A percentile compares a stretch with the other conserved stretches of the same genome.
phyloP scores from a whole-genome alignment of 2,113 vertebrate species.

The Clarias batrachus region DNA sequence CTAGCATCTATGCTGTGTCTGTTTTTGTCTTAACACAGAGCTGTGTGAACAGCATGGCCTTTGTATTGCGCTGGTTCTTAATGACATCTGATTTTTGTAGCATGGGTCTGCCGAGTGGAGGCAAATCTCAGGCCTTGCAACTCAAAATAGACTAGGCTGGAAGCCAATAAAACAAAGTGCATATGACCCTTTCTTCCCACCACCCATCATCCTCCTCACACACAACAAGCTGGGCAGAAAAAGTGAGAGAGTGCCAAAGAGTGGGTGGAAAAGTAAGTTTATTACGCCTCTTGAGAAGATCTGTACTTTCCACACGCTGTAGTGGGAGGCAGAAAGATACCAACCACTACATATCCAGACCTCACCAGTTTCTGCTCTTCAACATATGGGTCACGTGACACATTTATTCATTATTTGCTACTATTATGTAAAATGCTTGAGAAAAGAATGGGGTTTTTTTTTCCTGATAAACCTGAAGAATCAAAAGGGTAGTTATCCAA shows the following conservation, averaged over 20 bases:
- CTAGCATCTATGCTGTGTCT: constrained; percentile 12
- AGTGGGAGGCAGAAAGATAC: constrained; percentile 27
- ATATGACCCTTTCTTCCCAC: constrained; percentile 55
- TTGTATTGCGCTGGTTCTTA: constrained; percentile 51
- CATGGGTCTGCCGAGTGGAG: constrained; percentile 57
- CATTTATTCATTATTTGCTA: background rate
- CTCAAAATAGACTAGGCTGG: constrained; percentile 68
- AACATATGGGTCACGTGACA: constrained; percentile 3
- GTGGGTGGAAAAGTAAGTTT: constrained; percentile 41
- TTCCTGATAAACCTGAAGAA: background rate
- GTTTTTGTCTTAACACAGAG: constrained; percentile 36
- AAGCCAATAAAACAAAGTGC: constrained; percentile 62
- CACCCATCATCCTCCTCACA: constrained; percentile 33
- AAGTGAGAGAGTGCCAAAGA: constrained; percentile 29
- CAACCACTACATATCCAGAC: background rate
- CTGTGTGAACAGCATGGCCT: constrained; percentile 57
- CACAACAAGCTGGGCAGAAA: constrained; percentile 43
- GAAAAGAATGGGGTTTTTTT: background rate
- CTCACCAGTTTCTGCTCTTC: constrained; percentile 7
- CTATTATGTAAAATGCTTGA: background rate
- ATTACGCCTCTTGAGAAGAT: constrained; percentile 18
- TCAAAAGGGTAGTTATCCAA: constrained; percentile 13
- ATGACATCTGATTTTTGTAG: constrained; percentile 59
- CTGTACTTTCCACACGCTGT: constrained; percentile 12
- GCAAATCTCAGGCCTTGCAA: constrained; percentile 61